phyloP scores from a whole-genome alignment of 1,140 invertebrate genomes.

The Drosophila auraria region DNA sequence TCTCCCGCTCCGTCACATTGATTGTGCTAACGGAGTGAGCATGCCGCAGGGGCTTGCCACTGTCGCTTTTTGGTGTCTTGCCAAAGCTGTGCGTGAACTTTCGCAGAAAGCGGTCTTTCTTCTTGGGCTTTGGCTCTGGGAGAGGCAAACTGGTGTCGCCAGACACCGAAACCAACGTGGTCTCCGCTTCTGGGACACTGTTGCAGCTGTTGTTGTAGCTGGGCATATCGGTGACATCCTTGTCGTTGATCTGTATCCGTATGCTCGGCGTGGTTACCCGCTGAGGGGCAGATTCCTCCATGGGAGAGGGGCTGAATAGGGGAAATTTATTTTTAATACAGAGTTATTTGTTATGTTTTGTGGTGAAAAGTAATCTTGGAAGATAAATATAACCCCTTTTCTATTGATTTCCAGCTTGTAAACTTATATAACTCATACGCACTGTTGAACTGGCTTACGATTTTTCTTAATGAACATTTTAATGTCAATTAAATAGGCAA shows the following conservation, averaged over 20 bases:
- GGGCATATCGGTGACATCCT: conserved; percentile 61
- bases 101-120: conserved; percentile 52
- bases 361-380: not conserved
- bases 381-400: not conserved
- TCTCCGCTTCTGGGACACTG: conserved; percentile 28
- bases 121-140: conserved; percentile 58
- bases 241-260: conserved; percentile 63
- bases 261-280: conserved; percentile 70
- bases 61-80: conserved; percentile 31
- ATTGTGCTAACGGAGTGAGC: conserved; percentile 69
- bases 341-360: not conserved
- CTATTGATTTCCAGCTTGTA: not conserved
- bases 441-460: not conserved
- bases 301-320: conserved; percentile 38
- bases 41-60: conserved; percentile 52
- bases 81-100: conserved; percentile 51
- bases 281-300: conserved; percentile 30
- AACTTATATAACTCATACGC: not conserved
- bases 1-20: conserved; percentile 56
- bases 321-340: not conserved
- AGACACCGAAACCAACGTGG: conserved; percentile 37
- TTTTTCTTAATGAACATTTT: not conserved
- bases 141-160: conserved; percentile 53
- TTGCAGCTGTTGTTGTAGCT: conserved; percentile 43
- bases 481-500: not conserved